These are phyloP conservation scores for Geophilus truncorum DNA, from an alignment of 2,888 invertebrate genomes.

Conservation along the genomic window DNA sequence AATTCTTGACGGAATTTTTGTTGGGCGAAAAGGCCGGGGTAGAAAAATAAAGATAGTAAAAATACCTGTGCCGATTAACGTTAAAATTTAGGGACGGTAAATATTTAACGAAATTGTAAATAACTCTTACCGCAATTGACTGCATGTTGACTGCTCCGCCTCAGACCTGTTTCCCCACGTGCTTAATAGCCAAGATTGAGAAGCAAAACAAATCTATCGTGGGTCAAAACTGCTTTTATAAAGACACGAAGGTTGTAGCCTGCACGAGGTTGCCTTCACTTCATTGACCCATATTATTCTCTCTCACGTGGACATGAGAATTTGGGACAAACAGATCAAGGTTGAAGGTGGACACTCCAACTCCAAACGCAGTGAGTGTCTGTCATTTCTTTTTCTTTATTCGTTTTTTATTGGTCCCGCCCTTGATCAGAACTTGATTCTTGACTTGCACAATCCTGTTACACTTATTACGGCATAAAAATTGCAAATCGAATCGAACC, in stretches of 20 bases:
- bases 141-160: not conserved
- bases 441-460: not conserved
- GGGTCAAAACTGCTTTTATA: not conserved
- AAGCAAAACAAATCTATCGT: not conserved
- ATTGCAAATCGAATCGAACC: too few relatives aligned
- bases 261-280: constrained; percentile 5
- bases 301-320: not conserved
- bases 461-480: not conserved
- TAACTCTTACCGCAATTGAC: not conserved
- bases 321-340: constrained; percentile 14
- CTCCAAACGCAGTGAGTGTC: not conserved
- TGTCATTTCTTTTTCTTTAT: too few relatives aligned
- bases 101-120: not conserved
- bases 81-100: not conserved
- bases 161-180: not conserved
- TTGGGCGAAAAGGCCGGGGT: not conserved
- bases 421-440: not conserved
- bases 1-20: not conserved
- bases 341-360: not conserved
- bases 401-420: not conserved
- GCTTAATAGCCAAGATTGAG: not conserved
- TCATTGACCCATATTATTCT: not conserved
- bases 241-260: not conserved
- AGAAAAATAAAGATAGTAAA: not conserved
- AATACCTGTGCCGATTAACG: not conserved